Base-by-base conservation (phyloP, 2,888 invertebrate genomes). In the Acrobasis repandana region DNA sequence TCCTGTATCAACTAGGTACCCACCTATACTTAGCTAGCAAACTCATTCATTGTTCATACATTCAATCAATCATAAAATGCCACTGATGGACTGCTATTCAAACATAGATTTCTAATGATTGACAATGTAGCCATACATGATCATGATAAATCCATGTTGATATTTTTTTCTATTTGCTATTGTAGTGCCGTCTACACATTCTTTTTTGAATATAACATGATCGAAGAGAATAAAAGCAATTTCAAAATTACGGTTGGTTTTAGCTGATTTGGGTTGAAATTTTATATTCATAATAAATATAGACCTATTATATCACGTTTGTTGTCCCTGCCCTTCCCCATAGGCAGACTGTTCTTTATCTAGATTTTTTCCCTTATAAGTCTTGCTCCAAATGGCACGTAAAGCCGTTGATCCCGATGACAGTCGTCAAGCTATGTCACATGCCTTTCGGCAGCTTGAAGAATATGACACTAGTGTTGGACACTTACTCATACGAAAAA, bases 151-250 rank as follows among this genome's bases (percentile, higher is more conserved):
- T 54, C 11, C 54, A 54, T 38, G 54, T 54, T 38, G 38, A 54
- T 54, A 20, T 54, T 54, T 54, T 54, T 14, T 54, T 18, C 38
- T 54, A 14, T 54, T 54, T 51, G 43, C 43, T 43, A 43, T 43
- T 43, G 43, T 43, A 43, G 5, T 43, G 43, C 43, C 4, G 43
- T 43, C 43, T 43, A 14, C 43, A 43, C 43, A n/a, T 2, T 43
- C n/a, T 14, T 43, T 43, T 43, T 38, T 43, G 43, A 52, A 54
- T 60, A 61, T 57, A 60, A 64, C 61, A 60, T 57, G 34, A 48
- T 49, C 20, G 48, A 46, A 64, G 61, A 58, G 61, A 61, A 43
- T n/a, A 43, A 43, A n/a, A 6, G n/a, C 43, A n/a, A 0, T 43
- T 43, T 1, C 43, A 43, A n/a, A 43, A 10, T 43, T 11, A n/a